Evolutionary conservation across 35 echinoderm and acorn worm genomes (phyloP), one percentile per base, ranked within the genome.

Genomic region (Ophioderma brevispina): DNA sequence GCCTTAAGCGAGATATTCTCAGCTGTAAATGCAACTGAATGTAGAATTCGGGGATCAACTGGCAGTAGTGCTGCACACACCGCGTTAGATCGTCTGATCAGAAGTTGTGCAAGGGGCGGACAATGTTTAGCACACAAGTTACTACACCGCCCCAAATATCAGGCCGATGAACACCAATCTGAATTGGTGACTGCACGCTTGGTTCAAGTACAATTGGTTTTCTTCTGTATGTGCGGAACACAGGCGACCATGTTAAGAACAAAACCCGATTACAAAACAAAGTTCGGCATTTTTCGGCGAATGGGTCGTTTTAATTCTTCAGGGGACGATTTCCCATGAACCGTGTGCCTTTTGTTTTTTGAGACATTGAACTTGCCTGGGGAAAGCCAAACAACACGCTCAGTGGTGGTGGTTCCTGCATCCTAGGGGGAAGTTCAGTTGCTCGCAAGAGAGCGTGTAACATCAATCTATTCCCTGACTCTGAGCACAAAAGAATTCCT

Each of bases 401-500:
- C 40, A 83, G 30, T 21, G 81, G 38, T 31, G 81, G 17, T 10
- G 81, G 2, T 32, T n/a, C 33, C n/a, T n/a, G n/a, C n/a, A n/a
- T n/a, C n/a, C n/a, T n/a, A n/a, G n/a, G n/a, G n/a, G n/a, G n/a
- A n/a, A 56, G 21, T 33, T 13, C 52, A 10, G 30, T 19, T n/a
- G 40, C 25, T 8, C 33, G 14, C 81, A 83, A 4, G 52, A 49
- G 1, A 21, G 40, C 11, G 31, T 6, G 37, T 43, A 32, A 0
- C 4, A 6, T n/a, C 25, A 32, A 33, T 43, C 52, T 78, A 32
- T 18, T 35, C 32, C 76, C 6, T 83, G 40, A 33, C 81, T 46
- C 4, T 49, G 28, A 31, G 81, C 81, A 43, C 81, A 83, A 46
- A 49, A 49, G 39, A 83, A 33, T 83, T 83, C 40, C 40, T 83